Evolutionary conservation across 2,113 vertebrate species (phyloP), one percentile per base, ranked within the genome.

Genomic region (Delphinapterus leucas): DNA sequence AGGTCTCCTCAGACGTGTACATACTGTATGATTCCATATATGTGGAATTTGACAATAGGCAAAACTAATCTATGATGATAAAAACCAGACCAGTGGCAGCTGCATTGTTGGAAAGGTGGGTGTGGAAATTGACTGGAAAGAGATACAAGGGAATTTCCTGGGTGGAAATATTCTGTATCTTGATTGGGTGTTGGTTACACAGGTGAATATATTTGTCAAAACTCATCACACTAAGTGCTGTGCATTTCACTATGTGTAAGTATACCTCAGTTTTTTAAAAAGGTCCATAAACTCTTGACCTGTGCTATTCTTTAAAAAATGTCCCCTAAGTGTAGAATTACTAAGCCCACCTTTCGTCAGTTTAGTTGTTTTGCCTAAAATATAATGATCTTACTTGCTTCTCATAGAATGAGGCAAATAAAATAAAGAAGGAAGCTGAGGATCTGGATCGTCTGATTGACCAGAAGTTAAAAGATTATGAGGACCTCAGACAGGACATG

Each of bases 401-500:
- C 49, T 93, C 97, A 70, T 96, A 98, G 99, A 99, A 99, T 20
- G 99, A 99, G 81, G 99, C 99, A 79, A 98, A 95, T 92, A 99
- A 99, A 97, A 99, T 99, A 97, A 99, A 99, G 98, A 99, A 99
- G 94, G 99, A 99, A 98, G 99, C 99, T 0, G 98, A 99, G 0
- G 99, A 99, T 28, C 98, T 99, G 33, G 99, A 99, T 98, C 99
- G 98, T 55, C 98, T 99, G 74, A 99, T 99, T 74, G 99, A 99
- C 92, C 99, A 99, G 97, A 99, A 99, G 12, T 98, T 99, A 92
- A 99, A 99, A 93, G 99, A 99, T 93, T 99, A 99, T 28, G 99
- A 99, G 6, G 99, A 99, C 76, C 99, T 99, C 84, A 97, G 99
- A 93, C 99, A 99, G 36, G 99, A 99, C 97, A 99, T 99, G 98